Conservation (phyloP, 1,140 invertebrate species). For the Heliconius congener region DNA sequence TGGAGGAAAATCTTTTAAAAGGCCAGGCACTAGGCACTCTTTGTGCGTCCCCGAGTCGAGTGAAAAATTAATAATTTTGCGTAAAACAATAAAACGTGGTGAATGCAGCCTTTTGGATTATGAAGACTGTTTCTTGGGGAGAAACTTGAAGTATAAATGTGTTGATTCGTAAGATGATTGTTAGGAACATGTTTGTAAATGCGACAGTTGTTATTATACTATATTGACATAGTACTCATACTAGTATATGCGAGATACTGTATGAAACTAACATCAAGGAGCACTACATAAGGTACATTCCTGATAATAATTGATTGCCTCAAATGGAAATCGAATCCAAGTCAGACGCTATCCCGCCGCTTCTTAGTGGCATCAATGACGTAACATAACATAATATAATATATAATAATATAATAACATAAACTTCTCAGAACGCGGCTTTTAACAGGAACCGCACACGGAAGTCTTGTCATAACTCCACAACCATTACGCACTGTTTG, state of each 20-base stretch:
- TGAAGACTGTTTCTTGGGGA: background rate
- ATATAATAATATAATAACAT: constrained; percentile 4
- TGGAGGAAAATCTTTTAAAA: constrained; percentile 14
- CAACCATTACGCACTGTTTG: constrained; percentile 4
- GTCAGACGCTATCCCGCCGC: no score
- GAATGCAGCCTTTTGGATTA: background rate
- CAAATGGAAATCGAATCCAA: no score
- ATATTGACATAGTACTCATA: no score
- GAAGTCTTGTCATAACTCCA: constrained; percentile 4
- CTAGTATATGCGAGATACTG: no score
- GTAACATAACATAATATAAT: background rate
- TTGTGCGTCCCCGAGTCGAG: constrained; percentile 19
- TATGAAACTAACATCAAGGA: no score
- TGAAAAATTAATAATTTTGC: constrained; percentile 3
- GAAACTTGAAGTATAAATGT: background rate
- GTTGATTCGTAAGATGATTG: background rate
- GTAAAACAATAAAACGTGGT: background rate
- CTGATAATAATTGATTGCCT: no score
- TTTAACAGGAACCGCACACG: constrained; percentile 10
- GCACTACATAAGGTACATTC: no score
- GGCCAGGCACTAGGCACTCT: constrained; percentile 9
- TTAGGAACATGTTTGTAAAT: no score
- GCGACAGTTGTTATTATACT: no score
- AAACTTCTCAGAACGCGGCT: background rate
- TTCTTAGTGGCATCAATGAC: no score